These are phyloP conservation scores for Philantomba maxwellii DNA, from an alignment of 2,113 vertebrate species.

Conservation along the genomic window DNA sequence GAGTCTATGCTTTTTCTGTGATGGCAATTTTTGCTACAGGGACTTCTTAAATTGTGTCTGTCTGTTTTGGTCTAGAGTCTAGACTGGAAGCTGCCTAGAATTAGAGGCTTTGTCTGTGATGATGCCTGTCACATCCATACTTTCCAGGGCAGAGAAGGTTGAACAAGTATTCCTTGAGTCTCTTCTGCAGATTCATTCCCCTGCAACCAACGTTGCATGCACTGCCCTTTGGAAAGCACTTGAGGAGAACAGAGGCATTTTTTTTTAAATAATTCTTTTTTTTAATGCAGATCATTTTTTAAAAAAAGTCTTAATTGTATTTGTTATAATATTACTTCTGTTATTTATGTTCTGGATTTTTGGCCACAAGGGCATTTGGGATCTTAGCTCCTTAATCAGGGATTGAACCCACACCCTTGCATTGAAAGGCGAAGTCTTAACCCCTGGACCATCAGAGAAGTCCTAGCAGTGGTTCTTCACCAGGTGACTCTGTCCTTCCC, in stretches of 20 bases:
- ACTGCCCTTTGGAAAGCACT: not conserved
- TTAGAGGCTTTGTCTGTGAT: not conserved
- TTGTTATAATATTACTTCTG: not conserved
- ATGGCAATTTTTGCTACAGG: not conserved
- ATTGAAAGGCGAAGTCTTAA: not conserved
- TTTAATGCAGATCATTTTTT: not conserved
- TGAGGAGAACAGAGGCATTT: not conserved
- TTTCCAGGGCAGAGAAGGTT: accelerated
- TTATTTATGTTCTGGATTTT: not conserved
- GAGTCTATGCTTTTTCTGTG: not conserved
- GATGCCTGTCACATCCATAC: not conserved
- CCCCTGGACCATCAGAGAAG: not conserved
- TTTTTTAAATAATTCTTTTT: not conserved
- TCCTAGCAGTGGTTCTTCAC: not conserved
- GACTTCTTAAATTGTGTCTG: not conserved
- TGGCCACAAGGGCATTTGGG: not conserved
- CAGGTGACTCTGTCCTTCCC: not conserved
- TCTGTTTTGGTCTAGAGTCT: not conserved
- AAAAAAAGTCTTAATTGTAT: not conserved
- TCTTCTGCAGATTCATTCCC: not conserved
- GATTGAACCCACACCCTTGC: not conserved
- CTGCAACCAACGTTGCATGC: accelerated
- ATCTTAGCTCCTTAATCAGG: not conserved
- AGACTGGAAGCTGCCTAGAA: not conserved
- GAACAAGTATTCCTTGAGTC: not conserved